Evolutionary conservation across 2,113 vertebrate genomes (phyloP).

Genomic region (Arvicanthis niloticus): DNA sequence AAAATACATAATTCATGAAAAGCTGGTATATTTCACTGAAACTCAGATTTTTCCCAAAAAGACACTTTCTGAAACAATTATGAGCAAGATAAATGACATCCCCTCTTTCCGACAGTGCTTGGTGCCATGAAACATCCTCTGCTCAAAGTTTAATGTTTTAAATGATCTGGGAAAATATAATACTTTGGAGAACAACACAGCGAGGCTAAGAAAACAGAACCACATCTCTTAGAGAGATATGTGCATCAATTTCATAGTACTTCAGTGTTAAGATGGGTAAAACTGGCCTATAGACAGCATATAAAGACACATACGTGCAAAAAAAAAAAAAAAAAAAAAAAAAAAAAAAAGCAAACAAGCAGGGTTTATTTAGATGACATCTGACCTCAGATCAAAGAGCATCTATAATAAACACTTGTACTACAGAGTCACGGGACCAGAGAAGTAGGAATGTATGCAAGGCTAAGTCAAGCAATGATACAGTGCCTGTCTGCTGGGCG

Average conservation of each 20-base stretch:
- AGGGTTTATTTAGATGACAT: not conserved
- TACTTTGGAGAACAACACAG: not conserved
- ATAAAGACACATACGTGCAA: not conserved
- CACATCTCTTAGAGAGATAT: not conserved
- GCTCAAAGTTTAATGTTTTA: not conserved
- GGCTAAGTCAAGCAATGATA: not conserved
- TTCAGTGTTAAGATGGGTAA: not conserved
- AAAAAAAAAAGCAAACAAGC: too few relatives aligned
- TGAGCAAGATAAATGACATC: conserved; percentile 1
- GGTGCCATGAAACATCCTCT: not conserved
- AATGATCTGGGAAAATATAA: not conserved
- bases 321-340: not conserved
- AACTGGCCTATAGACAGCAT: not conserved
- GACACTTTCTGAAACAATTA: not conserved
- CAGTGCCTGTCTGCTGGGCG: not conserved
- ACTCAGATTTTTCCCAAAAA: not conserved
- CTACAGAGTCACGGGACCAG: not conserved
- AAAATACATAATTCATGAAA: conserved; percentile 16
- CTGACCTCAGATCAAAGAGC: not conserved
- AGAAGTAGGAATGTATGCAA: not conserved
- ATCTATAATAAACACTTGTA: not conserved
- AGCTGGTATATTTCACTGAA: not conserved
- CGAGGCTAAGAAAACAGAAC: not conserved
- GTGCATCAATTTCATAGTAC: not conserved
- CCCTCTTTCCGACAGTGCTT: not conserved